Evolutionary conservation across 2,888 invertebrate genomes (phyloP).

Genomic region (Caenorhabditis sp.): DNA sequence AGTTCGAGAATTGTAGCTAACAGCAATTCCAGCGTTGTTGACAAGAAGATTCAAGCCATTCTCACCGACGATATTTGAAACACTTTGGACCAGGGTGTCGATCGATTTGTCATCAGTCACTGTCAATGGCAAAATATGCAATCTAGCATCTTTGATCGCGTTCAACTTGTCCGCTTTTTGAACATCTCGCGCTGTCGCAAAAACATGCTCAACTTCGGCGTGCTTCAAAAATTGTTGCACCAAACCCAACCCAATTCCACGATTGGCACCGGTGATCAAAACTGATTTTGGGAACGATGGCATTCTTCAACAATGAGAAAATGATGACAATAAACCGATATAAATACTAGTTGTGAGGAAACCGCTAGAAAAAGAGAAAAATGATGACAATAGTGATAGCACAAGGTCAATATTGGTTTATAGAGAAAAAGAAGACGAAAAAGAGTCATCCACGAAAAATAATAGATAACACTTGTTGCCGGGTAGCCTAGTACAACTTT

Average conservation of each 20-base stretch:
- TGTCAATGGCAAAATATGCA: slow-evolving; percentile 5
- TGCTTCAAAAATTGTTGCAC: slow-evolving; percentile 76
- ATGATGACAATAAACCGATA: background rate
- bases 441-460: no score
- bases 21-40: slow-evolving; percentile 27
- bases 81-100: slow-evolving; percentile 18
- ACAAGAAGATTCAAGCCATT: slow-evolving; percentile 35
- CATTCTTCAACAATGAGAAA: background rate
- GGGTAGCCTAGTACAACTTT: no score
- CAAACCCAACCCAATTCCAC: slow-evolving; percentile 87
- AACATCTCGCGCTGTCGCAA: slow-evolving; percentile 84
- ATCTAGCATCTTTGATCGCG: background rate
- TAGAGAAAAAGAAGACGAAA: no score
- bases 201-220: slow-evolving; percentile 78
- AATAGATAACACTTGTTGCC: no score
- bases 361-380: no score
- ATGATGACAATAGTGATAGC: no score
- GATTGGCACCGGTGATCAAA: slow-evolving; percentile 87
- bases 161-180: slow-evolving; percentile 72
- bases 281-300: slow-evolving; percentile 72
- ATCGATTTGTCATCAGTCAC: slow-evolving; percentile 32
- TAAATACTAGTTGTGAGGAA: no score
- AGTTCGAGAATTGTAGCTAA: background rate
- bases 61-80: slow-evolving; percentile 32
- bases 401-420: no score